Evolutionary conservation across 2,113 vertebrate species (phyloP).

Genomic region (Dasypus novemcinctus): DNA sequence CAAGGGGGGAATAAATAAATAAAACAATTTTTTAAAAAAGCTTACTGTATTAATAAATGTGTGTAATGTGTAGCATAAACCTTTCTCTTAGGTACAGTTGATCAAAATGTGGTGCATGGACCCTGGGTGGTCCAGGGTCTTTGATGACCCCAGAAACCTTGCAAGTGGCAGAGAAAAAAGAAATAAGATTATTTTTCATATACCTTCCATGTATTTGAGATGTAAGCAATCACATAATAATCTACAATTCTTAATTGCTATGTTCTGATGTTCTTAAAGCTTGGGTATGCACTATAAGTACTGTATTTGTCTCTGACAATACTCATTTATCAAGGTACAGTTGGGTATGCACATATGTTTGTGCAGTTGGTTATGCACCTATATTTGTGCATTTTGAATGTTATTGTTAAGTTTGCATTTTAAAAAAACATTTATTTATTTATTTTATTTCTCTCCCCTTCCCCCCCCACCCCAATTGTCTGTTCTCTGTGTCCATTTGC

Average conservation of each 20-base stretch:
- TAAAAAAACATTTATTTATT: too few relatives aligned
- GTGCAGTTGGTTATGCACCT: slow-evolving; percentile 20
- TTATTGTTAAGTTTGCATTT: not conserved
- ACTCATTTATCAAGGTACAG: not conserved
- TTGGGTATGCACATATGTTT: slow-evolving; percentile 27
- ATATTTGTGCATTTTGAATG: not conserved
- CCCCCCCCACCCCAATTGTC: too few relatives aligned
- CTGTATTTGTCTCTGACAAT: not conserved
- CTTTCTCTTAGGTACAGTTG: slow-evolving; percentile 17
- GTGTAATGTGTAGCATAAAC: not conserved
- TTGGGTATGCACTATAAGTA: not conserved
- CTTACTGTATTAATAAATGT: not conserved
- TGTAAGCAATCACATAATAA: not conserved
- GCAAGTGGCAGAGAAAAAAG: not conserved
- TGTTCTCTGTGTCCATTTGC: too few relatives aligned
- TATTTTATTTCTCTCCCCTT: too few relatives aligned
- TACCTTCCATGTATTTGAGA: slow-evolving; percentile 26
- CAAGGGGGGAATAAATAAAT: too few relatives aligned
- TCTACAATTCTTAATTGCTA: slow-evolving; percentile 15
- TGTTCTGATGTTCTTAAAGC: slow-evolving; percentile 30
- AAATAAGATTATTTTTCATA: not conserved
- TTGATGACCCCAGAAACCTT: not conserved
- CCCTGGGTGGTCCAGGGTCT: not conserved
- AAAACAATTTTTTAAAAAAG: too few relatives aligned
- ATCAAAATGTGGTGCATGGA: not conserved